These are phyloP conservation scores for Emydura subglobosa DNA, from an alignment of 2,113 vertebrate genomes.

Conservation along the genomic window DNA sequence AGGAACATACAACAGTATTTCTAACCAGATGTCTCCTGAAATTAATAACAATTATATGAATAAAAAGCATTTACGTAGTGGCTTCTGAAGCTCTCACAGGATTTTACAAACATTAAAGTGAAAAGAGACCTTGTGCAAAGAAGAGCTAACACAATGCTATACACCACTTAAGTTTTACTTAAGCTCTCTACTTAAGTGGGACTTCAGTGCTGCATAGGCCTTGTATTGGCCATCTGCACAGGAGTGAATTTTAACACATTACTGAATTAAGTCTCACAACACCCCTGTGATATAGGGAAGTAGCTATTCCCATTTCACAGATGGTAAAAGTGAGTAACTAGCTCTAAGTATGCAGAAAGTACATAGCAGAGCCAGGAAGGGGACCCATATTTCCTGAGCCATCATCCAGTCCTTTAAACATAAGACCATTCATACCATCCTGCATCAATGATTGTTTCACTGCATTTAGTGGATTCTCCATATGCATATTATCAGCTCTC, in stretches of 20 bases:
- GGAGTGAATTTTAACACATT: conserved; percentile 3
- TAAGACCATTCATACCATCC: neutral
- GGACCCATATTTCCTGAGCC: conserved; percentile 11
- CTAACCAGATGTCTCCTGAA: neutral
- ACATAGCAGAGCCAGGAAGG: neutral
- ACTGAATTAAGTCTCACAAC: neutral
- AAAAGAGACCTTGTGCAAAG: neutral
- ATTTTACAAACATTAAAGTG: neutral
- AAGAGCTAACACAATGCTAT: neutral
- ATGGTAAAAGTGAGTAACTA: neutral
- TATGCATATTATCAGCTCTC: neutral
- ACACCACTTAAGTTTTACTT: neutral
- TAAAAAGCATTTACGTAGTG: neutral
- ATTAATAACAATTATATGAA: neutral
- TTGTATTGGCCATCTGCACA: conserved; percentile 52
- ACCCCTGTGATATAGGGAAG: conserved; percentile 8
- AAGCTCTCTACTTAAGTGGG: conserved; percentile 26
- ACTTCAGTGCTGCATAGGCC: conserved; percentile 44
- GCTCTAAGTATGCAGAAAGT: neutral
- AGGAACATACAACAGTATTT: neutral
- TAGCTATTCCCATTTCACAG: conserved; percentile 11
- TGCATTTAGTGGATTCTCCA: rapidly evolving
- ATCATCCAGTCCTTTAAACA: neutral
- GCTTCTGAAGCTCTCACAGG: neutral
- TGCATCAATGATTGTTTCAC: neutral